These are phyloP conservation scores for Gymnoscelis rufifasciata DNA, from an alignment of 2,888 invertebrate genomes.

Conservation along the genomic window DNA sequence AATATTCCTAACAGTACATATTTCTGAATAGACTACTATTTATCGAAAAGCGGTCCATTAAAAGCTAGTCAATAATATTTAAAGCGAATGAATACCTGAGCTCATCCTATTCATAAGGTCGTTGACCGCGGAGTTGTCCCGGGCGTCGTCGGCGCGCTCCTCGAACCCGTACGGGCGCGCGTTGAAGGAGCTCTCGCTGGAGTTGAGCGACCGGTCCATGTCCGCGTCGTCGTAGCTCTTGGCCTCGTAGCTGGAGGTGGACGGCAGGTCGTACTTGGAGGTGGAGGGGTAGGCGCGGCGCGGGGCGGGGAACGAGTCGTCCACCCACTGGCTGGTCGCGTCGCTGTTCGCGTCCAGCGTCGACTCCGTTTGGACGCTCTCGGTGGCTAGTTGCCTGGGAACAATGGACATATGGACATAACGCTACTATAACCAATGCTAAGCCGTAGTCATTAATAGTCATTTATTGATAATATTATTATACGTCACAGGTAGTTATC, in stretches of 20 bases:
- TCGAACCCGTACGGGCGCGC: constrained; percentile 64
- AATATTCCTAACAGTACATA: no score
- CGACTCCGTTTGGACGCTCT: constrained; percentile 51
- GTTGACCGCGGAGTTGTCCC: constrained; percentile 58
- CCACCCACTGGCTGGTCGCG: constrained; percentile 76
- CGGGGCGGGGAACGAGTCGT: constrained; percentile 72
- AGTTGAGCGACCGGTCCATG: constrained; percentile 64
- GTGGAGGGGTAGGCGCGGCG: constrained; percentile 53
- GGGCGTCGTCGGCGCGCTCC: constrained; percentile 52
- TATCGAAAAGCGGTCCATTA: no score
- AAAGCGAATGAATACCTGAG: constrained; percentile 28
- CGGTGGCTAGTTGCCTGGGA: constrained; percentile 36
- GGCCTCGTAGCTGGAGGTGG: constrained; percentile 52
- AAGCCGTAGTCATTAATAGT: no score
- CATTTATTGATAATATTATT: no score
- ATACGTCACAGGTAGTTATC: no score
- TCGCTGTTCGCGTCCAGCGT: constrained; percentile 59
- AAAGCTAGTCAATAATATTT: neutral
- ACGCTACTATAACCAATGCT: no score
- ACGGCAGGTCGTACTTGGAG: constrained; percentile 56
- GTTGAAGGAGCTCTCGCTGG: constrained; percentile 70
- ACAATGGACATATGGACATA: no score
- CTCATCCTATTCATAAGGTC: constrained; percentile 70
- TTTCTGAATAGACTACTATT: no score
- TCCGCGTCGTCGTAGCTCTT: constrained; percentile 64